Evolutionary conservation across 2,797 vertebrate species (phyloP).

Genomic region (Lutjanus campechanus): DNA sequence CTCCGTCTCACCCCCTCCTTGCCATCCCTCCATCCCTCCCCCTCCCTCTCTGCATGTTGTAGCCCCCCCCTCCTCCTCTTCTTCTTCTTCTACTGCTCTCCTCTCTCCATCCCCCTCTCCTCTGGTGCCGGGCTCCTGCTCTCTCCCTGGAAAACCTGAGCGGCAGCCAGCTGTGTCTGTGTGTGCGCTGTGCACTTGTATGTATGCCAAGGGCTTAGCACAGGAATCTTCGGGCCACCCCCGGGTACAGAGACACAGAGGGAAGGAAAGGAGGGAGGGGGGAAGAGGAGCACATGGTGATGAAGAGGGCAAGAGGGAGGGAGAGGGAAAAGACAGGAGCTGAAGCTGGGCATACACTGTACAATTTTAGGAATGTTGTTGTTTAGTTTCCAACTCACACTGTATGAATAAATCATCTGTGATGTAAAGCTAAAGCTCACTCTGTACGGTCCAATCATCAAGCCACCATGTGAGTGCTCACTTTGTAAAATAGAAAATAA

Average conservation of each 20-base stretch:
- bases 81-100: slow-evolving; percentile 49
- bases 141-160: slow-evolving; percentile 94
- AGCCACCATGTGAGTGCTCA: too few species aligned
- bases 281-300: slow-evolving; percentile 45
- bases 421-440: too few species aligned
- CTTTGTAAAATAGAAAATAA: too few species aligned
- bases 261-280: slow-evolving; percentile 35
- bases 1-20: slow-evolving; percentile 76
- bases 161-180: slow-evolving; percentile 94
- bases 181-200: slow-evolving; percentile 91
- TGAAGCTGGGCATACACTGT: too few species aligned
- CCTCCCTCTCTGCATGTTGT: slow-evolving; percentile 69
- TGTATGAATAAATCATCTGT: too few species aligned
- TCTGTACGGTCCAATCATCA: too few species aligned
- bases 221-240: slow-evolving; percentile 98
- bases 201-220: slow-evolving; percentile 98
- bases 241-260: slow-evolving; percentile 86
- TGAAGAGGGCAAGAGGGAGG: slow-evolving; percentile 42
- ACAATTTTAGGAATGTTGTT: too few species aligned
- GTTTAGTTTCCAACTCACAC: too few species aligned
- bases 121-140: slow-evolving; percentile 85
- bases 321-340: slow-evolving; percentile 18
- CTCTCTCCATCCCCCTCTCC: slow-evolving; percentile 73
- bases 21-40: slow-evolving; percentile 46
- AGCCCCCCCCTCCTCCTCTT: slow-evolving; percentile 40